These are phyloP conservation scores for Cryptocheilus praepositus DNA, from an alignment of 2,888 invertebrate species.

Conservation along the genomic window DNA sequence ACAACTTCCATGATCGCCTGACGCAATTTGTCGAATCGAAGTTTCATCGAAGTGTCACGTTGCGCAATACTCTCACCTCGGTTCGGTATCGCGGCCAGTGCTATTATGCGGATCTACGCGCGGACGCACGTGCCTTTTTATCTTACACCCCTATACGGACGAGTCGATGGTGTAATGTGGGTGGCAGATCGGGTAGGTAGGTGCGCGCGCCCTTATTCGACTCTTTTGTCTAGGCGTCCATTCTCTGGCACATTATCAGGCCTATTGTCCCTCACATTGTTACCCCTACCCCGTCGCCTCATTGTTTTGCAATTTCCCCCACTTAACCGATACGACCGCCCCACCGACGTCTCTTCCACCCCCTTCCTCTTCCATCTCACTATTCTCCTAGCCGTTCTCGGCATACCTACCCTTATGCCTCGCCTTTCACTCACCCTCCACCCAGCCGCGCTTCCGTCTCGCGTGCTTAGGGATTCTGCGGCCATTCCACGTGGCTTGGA, in stretches of 20 bases:
- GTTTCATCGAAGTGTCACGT: too few relatives aligned
- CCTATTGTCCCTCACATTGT: conserved; percentile 75
- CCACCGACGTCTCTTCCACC: conserved; percentile 33
- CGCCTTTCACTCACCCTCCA: conserved; percentile 29
- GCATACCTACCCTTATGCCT: conserved; percentile 30
- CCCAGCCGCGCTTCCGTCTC: not conserved
- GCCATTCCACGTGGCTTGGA: conserved; percentile 13
- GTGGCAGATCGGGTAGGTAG: conserved; percentile 58
- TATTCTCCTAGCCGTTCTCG: conserved; percentile 3
- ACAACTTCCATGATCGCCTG: too few relatives aligned
- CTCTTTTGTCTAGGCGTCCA: conserved; percentile 75
- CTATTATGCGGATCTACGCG: conserved; percentile 4
- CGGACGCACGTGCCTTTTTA: conserved; percentile 42
- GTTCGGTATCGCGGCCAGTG: conserved; percentile 25
- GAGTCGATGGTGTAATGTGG: conserved; percentile 59
- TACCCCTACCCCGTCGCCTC: conserved; percentile 68
- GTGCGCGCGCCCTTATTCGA: conserved; percentile 70
- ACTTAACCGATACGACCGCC: conserved; percentile 73
- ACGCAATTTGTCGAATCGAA: too few relatives aligned
- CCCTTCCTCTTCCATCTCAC: conserved; percentile 25
- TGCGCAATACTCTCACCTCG: not conserved
- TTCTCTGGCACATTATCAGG: conserved; percentile 75
- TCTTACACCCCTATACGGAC: conserved; percentile 39
- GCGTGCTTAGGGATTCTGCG: conserved; percentile 19
- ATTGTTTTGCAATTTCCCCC: conserved; percentile 75